Percentiles rank a stretch among this genome's conserved stretches.
Conservation (phyloP, 2,797 vertebrate genomes). For the Pipistrellus pipistrellus region DNA sequence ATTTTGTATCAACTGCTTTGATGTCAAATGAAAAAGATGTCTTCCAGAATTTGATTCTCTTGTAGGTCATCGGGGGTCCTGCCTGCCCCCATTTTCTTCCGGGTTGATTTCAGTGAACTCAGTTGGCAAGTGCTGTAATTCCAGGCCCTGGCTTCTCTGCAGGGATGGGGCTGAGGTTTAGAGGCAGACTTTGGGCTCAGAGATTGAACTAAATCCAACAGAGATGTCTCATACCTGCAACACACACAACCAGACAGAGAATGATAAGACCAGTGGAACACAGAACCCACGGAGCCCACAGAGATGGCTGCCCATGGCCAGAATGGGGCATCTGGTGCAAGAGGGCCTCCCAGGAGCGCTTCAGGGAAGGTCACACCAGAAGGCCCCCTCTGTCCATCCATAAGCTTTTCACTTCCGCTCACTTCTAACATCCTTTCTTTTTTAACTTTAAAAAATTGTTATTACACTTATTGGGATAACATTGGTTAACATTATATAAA, state of each 20-base stretch:
- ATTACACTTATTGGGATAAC: not conserved
- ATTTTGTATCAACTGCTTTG: constrained; percentile 19
- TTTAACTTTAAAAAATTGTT: not conserved
- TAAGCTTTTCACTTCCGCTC: constrained; percentile 34
- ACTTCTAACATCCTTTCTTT: not conserved
- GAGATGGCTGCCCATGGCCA: not conserved
- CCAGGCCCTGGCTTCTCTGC: constrained; percentile 69
- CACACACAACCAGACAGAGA: constrained; percentile 68
- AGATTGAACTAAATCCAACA: constrained; percentile 92
- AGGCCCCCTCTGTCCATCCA: not conserved
- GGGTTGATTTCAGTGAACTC: not conserved
- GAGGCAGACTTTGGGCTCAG: constrained; percentile 88
- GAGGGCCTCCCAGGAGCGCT: not conserved
- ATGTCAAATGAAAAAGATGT: constrained; percentile 97
- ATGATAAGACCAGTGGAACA: constrained; percentile 20
- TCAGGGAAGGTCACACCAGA: not conserved
- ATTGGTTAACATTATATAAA: not conserved
- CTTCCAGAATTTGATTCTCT: constrained; percentile 95
- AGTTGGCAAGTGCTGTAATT: not conserved
- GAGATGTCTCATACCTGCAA: constrained; percentile 92
- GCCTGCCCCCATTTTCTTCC: constrained; percentile 73
- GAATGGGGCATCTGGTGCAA: not conserved
- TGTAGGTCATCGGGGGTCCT: constrained; percentile 91
- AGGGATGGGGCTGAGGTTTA: constrained; percentile 57
- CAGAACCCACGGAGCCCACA: not conserved